Evolutionary conservation across 2,888 invertebrate genomes (phyloP).

Genomic region (Petrolisthes manimaculis): DNA sequence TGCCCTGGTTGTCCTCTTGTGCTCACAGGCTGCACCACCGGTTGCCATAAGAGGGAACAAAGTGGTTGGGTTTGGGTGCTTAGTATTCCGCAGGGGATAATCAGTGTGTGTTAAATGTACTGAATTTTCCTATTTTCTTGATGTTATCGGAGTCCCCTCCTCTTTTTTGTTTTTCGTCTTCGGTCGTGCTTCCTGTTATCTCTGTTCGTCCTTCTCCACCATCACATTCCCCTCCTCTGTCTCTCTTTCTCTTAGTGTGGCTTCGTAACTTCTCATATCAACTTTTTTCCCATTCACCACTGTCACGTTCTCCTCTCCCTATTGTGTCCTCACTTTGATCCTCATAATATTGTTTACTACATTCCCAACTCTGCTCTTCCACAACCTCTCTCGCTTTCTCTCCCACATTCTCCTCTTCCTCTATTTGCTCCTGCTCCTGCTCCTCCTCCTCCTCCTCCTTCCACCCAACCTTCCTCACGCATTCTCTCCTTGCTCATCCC

Average conservation of each 20-base stretch:
- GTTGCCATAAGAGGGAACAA: too few species aligned
- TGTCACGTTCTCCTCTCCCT: background rate
- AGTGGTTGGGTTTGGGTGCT: too few species aligned
- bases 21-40: too few species aligned
- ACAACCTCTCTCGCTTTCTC: background rate
- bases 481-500: background rate
- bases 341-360: background rate
- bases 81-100: too few species aligned
- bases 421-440: background rate
- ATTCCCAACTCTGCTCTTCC: background rate
- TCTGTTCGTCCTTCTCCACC: background rate
- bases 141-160: background rate
- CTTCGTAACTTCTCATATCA: background rate
- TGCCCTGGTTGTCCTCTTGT: background rate
- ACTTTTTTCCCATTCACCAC: background rate
- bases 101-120: background rate
- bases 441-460: background rate
- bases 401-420: background rate
- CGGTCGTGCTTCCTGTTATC: background rate
- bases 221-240: constrained; percentile 11
- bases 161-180: background rate
- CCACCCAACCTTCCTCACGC: background rate
- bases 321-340: background rate
- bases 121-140: background rate
- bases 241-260: constrained; percentile 10